Base-by-base conservation (phyloP, 2,888 invertebrate genomes). In the Drosophila acutilabella region DNA sequence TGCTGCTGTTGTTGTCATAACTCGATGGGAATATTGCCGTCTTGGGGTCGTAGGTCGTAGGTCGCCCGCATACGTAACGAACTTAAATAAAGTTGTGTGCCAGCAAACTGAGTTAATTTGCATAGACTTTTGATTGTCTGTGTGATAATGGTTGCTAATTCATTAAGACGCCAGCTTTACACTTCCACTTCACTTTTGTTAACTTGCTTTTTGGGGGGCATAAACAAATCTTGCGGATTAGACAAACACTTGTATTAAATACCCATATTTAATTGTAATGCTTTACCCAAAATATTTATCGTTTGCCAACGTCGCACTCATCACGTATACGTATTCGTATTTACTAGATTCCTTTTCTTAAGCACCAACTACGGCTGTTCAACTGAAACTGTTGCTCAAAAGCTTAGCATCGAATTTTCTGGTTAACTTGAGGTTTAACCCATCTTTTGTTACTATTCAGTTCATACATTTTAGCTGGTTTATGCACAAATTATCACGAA, bases 21-120 rank as follows among this genome's bases (percentile, higher is more conserved):
- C 80, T 64, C 40, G 41, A 48, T 51, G 66, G 59, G 68, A 66
- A 68, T 26, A 42, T 48, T 70, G 18, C 38, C 59, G 57, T 52
- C 50, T 45, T 54, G 57, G 61, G 70, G 72, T 67, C 62, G 65
- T 66, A 50, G 59, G 30, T 30, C 30, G 2, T 8, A 30, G 60
- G 57, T 57, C 56, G 67, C 59, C 59, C 77, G 85, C 83, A 85
- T 85, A 86, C 77, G 64, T 85, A 85, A 85, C 84, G 85, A 85
- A 81, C 86, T 77, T 65, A 82, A 86, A 79, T 81, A 69, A 86
- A 84, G 85, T 85, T 56, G 38, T 38, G 36, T 80, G 74, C 65
- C 57, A 61, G 69, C 45, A 64, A 80, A 80, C 72, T 76, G 69
- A 83, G 72, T 78, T 78, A 67, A 85, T 85, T 85, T 83, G 74